These are phyloP conservation scores for Ennomos erosarius DNA, from an alignment of 2,888 invertebrate species.

Conservation along the genomic window DNA sequence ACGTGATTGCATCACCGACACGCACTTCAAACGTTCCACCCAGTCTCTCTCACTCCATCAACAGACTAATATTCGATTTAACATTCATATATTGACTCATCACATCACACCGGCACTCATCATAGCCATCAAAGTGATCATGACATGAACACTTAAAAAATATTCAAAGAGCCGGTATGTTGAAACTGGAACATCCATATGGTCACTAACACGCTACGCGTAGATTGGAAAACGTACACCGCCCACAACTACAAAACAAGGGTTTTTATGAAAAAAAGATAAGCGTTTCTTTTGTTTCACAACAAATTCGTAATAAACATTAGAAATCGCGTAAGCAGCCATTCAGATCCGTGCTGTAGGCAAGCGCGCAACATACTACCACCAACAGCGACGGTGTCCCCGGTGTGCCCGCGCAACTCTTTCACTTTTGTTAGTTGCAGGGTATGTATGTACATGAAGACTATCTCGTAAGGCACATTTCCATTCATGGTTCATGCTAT, in stretches of 20 bases:
- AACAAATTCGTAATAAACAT: conserved; percentile 9
- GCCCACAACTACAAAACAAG: conserved; percentile 3
- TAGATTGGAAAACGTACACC: not conserved
- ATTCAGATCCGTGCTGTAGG: conserved; percentile 61
- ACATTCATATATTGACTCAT: conserved; percentile 6
- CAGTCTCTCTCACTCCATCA: conserved; percentile 5
- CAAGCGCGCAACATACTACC: conserved; percentile 69
- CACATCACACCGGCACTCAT: conserved; percentile 7
- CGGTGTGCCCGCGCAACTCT: conserved; percentile 62
- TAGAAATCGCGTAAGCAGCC: conserved; percentile 19
- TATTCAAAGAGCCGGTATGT: conserved; percentile 4
- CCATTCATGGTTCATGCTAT: conserved; percentile 36
- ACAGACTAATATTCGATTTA: not conserved
- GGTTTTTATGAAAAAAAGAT: not conserved
- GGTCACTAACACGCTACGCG: conserved; percentile 8
- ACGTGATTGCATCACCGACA: conserved; percentile 9
- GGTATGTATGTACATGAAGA: conserved; percentile 31
- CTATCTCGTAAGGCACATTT: conserved; percentile 43
- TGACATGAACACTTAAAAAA: conserved; percentile 1
- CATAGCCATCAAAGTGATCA: conserved; percentile 2
- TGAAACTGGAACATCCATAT: conserved; percentile 13
- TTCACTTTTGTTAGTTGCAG: conserved; percentile 70
- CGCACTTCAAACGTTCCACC: not conserved
- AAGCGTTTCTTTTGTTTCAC: conserved; percentile 1
- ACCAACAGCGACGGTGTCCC: conserved; percentile 43